Conservation (phyloP, 2,113 vertebrate genomes). For the Xiphophorus maculatus region DNA sequence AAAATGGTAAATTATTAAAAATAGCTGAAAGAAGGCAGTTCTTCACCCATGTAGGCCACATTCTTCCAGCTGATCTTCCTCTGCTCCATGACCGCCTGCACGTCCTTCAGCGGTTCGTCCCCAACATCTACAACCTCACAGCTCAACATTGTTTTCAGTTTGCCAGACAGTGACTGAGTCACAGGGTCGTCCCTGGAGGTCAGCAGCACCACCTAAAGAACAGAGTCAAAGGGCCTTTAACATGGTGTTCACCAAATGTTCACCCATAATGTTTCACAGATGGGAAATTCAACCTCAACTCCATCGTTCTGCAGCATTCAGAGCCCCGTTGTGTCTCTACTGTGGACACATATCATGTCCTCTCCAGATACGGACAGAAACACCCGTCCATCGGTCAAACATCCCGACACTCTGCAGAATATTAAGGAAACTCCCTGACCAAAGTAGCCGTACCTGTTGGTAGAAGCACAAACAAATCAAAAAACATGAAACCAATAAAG, state of each 20-base stretch:
- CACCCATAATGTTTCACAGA: neutral
- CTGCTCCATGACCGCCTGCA: conserved; percentile 76
- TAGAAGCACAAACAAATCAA: neutral
- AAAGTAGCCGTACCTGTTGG: conserved; percentile 90
- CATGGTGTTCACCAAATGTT: neutral
- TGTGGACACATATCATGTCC: conserved; percentile 85
- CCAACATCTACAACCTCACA: conserved; percentile 73
- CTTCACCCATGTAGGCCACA: conserved; percentile 88
- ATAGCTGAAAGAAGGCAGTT: no score
- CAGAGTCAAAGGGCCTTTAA: neutral
- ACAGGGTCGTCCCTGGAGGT: conserved; percentile 79
- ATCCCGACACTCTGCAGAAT: conserved; percentile 87
- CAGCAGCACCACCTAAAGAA: conserved; percentile 84
- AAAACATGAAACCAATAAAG: no score
- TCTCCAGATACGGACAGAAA: conserved; percentile 81
- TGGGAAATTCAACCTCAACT: conserved; percentile 80
- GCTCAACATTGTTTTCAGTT: conserved; percentile 73
- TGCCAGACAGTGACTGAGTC: conserved; percentile 61
- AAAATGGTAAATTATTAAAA: no score
- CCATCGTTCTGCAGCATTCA: conserved; percentile 80
- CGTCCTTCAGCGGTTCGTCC: conserved; percentile 70
- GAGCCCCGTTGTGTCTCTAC: conserved; percentile 82
- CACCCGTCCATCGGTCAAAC: conserved; percentile 88
- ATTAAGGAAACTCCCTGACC: conserved; percentile 87
- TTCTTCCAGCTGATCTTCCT: conserved; percentile 86